Conservation (phyloP, 2,888 invertebrate genomes). For the Xanthia icteritia region DNA sequence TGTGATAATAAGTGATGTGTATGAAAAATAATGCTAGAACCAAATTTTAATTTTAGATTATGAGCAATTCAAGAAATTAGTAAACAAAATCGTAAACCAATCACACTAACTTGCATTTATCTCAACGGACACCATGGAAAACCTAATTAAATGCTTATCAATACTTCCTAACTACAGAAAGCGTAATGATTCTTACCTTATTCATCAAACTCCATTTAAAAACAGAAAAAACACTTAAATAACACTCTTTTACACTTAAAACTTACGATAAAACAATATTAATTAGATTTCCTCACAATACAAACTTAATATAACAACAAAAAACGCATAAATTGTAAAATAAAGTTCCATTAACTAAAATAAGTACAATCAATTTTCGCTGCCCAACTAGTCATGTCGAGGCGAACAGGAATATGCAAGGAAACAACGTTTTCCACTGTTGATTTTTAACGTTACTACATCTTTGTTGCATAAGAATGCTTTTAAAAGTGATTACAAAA, state of each 20-base stretch:
- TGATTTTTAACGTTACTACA: constrained; percentile 85
- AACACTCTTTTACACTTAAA: constrained; percentile 69
- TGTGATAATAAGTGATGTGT: background rate
- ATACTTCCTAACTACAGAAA: constrained; percentile 66
- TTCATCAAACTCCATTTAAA: constrained; percentile 76
- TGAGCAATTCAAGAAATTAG: constrained; percentile 24
- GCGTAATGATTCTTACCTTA: constrained; percentile 69
- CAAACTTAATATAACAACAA: constrained; percentile 71
- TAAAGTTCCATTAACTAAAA: constrained; percentile 59
- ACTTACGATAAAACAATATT: constrained; percentile 66
- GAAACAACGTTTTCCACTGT: constrained; percentile 79
- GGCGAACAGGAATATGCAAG: constrained; percentile 77
- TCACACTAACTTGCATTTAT: constrained; percentile 37
- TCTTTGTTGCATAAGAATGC: constrained; percentile 78
- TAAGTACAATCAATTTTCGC: constrained; percentile 68
- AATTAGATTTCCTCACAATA: constrained; percentile 66
- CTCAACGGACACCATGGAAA: constrained; percentile 50
- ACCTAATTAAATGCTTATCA: constrained; percentile 62
- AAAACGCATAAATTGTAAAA: constrained; percentile 65
- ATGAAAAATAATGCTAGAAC: background rate
- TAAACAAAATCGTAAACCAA: constrained; percentile 35
- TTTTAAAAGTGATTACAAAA: constrained; percentile 88
- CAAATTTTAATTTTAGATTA: constrained; percentile 29
- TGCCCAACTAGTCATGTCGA: constrained; percentile 64
- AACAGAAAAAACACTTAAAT: constrained; percentile 60